phyloP scores from a whole-genome alignment of 2,113 vertebrate genomes.

The Siphamia tubifer region DNA sequence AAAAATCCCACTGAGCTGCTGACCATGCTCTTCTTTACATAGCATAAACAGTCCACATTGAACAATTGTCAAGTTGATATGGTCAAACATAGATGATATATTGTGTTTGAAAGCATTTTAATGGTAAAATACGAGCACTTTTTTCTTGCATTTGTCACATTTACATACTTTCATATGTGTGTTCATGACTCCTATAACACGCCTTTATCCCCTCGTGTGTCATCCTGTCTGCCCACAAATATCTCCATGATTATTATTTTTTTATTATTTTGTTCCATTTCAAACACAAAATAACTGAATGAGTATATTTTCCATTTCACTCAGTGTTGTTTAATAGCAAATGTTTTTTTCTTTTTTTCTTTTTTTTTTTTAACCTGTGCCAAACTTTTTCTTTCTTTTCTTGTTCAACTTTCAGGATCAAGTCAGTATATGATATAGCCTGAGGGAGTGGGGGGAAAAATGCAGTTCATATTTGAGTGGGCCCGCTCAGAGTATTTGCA shows the following conservation, averaged over 20 bases:
- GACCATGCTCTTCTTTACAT: too few species aligned
- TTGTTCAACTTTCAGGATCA: neutral
- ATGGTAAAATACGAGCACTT: too few species aligned
- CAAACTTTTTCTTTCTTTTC: neutral
- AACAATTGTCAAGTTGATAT: too few species aligned
- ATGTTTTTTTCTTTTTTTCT: too few species aligned
- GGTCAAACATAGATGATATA: too few species aligned
- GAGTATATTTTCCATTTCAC: too few species aligned
- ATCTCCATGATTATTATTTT: neutral
- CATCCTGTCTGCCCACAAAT: neutral
- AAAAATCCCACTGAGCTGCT: too few species aligned
- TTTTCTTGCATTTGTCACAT: neutral
- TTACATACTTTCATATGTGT: neutral
- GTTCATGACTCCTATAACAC: neutral
- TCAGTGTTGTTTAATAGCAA: neutral
- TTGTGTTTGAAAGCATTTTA: too few species aligned
- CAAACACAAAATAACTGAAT: too few species aligned
- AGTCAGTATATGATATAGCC: constrained; percentile 6
- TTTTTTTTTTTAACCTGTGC: neutral
- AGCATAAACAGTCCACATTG: too few species aligned
- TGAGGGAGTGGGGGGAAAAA: neutral
- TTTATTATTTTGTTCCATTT: neutral
- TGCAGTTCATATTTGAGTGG: constrained; percentile 38
- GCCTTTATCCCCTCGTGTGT: neutral
- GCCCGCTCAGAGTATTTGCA: constrained; percentile 41